Evolutionary conservation across 2,113 vertebrate genomes (phyloP).

Genomic region (Desmodus rotundus): DNA sequence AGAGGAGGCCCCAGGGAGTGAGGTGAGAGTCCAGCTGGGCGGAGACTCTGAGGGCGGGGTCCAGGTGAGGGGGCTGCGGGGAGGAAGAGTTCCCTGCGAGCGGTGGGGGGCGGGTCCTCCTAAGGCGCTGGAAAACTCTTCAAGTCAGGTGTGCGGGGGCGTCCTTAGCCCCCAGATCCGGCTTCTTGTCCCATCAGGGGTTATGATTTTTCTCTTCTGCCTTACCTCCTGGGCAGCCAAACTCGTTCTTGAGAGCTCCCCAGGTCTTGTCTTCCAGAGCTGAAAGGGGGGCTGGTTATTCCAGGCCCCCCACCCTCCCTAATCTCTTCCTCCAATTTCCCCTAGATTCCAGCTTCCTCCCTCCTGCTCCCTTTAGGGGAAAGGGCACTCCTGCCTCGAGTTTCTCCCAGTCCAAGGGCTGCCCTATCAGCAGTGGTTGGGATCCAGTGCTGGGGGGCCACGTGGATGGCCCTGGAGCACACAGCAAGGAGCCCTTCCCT

Average conservation of each 20-base stretch:
- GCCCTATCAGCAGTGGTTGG: neutral
- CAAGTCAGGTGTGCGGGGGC: neutral
- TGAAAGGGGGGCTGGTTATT: neutral
- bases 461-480: neutral
- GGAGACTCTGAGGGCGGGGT: neutral
- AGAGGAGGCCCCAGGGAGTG: neutral
- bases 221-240: neutral
- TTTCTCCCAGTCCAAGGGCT: neutral
- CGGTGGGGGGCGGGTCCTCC: too few species aligned
- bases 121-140: neutral
- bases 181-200: neutral
- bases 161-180: neutral
- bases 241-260: neutral
- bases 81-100: neutral
- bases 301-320: neutral
- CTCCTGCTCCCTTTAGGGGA: neutral
- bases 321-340: neutral
- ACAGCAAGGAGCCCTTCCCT: neutral
- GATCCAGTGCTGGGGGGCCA: neutral
- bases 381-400: neutral
- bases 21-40: neutral
- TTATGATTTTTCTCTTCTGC: neutral
- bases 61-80: neutral
- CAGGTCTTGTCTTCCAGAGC: accelerated
- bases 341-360: neutral